Percentiles rank a stretch among this genome's conserved stretches.
Conservation (phyloP, 2,797 vertebrate species). For the Salarias fasciatus region DNA sequence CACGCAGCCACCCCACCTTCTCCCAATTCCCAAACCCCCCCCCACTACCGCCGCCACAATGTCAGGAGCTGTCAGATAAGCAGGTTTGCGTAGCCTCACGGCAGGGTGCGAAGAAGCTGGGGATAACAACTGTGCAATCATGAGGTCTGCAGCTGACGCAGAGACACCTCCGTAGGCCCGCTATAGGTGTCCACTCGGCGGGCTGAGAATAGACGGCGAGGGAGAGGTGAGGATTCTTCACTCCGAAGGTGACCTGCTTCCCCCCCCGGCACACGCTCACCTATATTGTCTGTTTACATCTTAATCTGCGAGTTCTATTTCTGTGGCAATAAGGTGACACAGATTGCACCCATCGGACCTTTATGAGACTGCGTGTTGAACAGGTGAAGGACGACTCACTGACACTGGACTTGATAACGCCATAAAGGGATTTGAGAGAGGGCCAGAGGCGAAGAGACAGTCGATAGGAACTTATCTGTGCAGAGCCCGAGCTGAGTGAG, state of each 20-base stretch:
- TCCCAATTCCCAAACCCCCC: constrained; percentile 44
- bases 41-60: constrained; percentile 61
- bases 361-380: constrained; percentile 60
- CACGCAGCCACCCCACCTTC: constrained; percentile 13
- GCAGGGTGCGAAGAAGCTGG: constrained; percentile 68
- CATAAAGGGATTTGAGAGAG: constrained; percentile 77
- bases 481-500: constrained; percentile 53
- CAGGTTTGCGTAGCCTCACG: constrained; percentile 75
- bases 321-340: constrained; percentile 48
- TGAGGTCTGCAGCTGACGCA: constrained; percentile 62
- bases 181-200: constrained; percentile 49
- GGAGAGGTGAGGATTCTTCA: constrained; percentile 48
- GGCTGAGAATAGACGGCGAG: constrained; percentile 26
- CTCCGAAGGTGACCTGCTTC: constrained; percentile 69
- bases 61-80: constrained; percentile 84
- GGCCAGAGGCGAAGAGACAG: constrained; percentile 70
- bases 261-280: constrained; percentile 20
- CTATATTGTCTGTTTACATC: constrained; percentile 46
- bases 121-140: constrained; percentile 78
- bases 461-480: constrained; percentile 76
- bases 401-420: constrained; percentile 74
- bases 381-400: constrained; percentile 78
- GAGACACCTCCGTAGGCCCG: constrained; percentile 51
- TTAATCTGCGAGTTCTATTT: constrained; percentile 58
- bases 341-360: constrained; percentile 50